These are phyloP conservation scores for Polietes domitor DNA, from an alignment of 2,888 invertebrate genomes.

Conservation along the genomic window DNA sequence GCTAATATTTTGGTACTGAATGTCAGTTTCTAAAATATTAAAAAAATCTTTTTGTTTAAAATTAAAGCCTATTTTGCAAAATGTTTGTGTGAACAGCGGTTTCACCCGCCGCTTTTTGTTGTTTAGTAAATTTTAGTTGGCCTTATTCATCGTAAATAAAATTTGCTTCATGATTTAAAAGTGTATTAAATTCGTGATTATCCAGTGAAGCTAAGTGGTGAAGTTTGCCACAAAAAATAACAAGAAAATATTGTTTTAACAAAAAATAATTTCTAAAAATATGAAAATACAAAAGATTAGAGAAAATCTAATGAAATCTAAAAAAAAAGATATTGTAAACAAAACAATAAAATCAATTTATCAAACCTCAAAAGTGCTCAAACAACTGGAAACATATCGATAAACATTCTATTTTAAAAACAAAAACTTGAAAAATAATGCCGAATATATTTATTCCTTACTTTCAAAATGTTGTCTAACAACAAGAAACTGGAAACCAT, in stretches of 20 bases:
- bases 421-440: no score
- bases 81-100: background rate
- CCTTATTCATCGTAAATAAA: background rate
- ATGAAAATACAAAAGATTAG: no score
- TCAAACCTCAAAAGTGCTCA: background rate
- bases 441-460: no score
- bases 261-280: background rate
- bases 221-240: background rate
- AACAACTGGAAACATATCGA: no score
- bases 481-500: no score
- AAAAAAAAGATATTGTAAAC: background rate
- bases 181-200: constrained; percentile 37
- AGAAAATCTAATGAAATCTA: background rate
- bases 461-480: no score
- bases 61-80: background rate
- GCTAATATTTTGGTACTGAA: no score
- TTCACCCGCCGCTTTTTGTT: background rate
- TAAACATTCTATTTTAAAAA: no score
- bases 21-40: no score
- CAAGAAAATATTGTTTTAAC: background rate
- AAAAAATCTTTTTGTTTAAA: background rate
- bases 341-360: background rate
- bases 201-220: background rate
- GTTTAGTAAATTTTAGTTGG: no score
- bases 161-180: background rate